Conservation (phyloP, 1,140 invertebrate genomes). For the Mercenaria mercenaria region DNA sequence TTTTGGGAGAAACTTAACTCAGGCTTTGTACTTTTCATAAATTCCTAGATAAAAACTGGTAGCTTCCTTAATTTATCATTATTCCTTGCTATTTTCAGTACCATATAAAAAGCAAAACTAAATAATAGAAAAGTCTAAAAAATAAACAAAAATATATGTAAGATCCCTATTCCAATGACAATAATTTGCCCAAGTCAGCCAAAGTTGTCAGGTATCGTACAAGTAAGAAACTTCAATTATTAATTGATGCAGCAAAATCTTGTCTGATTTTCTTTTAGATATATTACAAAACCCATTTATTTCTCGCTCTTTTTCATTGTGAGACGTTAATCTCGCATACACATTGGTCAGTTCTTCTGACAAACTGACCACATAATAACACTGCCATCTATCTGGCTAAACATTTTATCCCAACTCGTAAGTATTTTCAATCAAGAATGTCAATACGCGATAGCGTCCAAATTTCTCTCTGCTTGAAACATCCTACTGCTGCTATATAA, state of each 20-base stretch:
- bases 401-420: background rate
- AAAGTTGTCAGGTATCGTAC: no score
- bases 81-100: no score
- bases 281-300: background rate
- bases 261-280: background rate
- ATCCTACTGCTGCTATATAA: background rate
- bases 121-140: no score
- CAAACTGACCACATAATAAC: slow-evolving; percentile 18
- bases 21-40: no score
- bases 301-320: background rate
- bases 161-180: no score
- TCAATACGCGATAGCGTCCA: background rate
- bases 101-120: no score
- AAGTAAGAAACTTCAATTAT: no score
- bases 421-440: slow-evolving; percentile 2
- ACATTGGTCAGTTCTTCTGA: background rate
- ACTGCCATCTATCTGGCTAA: slow-evolving; percentile 9
- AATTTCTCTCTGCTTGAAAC: background rate
- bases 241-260: background rate
- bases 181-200: no score
- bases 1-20: no score
- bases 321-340: background rate
- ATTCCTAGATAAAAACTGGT: no score
- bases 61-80: no score
- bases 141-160: no score